Evolutionary conservation across 2,797 vertebrate genomes (phyloP).

Genomic region (Calcarius lapponicus): DNA sequence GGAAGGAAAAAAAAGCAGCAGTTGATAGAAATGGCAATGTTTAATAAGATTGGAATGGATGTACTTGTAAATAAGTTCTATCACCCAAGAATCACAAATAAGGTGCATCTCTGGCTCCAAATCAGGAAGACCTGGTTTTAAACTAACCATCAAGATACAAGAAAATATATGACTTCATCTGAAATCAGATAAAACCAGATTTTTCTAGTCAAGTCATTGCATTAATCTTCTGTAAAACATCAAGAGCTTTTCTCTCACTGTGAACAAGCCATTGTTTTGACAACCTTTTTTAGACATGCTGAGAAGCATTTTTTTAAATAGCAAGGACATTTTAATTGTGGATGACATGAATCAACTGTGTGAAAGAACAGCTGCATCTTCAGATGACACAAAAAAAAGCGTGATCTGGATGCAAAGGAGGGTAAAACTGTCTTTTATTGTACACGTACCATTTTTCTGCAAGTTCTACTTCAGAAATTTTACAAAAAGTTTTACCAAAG

Average conservation of each 20-base stretch:
- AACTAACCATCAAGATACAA: neutral
- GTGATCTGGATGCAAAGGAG: constrained; percentile 54
- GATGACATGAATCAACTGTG: constrained; percentile 71
- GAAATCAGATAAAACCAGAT: neutral
- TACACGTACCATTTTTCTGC: neutral
- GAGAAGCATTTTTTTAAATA: constrained; percentile 72
- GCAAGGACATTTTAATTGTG: constrained; percentile 76
- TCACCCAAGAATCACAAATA: neutral
- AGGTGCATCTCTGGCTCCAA: neutral
- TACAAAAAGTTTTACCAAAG: neutral
- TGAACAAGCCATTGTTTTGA: constrained; percentile 51
- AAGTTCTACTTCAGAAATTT: constrained; percentile 22
- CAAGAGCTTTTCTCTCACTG: constrained; percentile 24
- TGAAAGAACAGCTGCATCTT: constrained; percentile 76
- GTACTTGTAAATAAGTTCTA: neutral
- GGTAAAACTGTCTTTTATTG: constrained; percentile 14
- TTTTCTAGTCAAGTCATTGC: constrained; percentile 20
- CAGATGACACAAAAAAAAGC: constrained; percentile 64
- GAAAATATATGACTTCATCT: neutral
- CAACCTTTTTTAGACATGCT: constrained; percentile 62
- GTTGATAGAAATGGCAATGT: neutral
- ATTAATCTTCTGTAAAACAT: constrained; percentile 28
- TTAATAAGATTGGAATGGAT: neutral
- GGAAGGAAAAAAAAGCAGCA: neutral
- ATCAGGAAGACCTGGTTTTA: neutral